Evolutionary conservation across 2,797 vertebrate species (phyloP).

Genomic region (Xenentodon cancila): DNA sequence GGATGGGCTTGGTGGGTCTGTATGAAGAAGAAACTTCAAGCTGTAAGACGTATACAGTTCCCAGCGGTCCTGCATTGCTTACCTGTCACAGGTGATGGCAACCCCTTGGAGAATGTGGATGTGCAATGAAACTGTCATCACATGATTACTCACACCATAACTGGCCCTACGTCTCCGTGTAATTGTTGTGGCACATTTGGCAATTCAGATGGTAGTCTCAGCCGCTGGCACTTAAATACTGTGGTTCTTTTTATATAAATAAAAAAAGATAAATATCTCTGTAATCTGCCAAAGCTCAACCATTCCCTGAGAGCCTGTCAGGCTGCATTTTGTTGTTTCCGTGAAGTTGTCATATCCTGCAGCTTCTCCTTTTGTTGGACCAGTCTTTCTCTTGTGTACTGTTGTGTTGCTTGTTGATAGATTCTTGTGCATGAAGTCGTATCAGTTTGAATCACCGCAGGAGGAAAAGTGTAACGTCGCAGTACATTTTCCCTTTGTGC

Average conservation of each 20-base stretch:
- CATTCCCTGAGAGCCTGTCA: slow-evolving; percentile 78
- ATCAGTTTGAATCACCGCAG: slow-evolving; percentile 57
- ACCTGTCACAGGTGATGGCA: slow-evolving; percentile 83
- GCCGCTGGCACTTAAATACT: slow-evolving; percentile 81
- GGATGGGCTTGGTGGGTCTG: slow-evolving; percentile 68
- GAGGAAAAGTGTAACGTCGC: slow-evolving; percentile 12
- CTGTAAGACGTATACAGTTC: slow-evolving; percentile 76
- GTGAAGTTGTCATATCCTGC: slow-evolving; percentile 75
- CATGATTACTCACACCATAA: slow-evolving; percentile 85
- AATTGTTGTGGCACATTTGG: slow-evolving; percentile 80
- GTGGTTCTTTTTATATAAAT: slow-evolving; percentile 75
- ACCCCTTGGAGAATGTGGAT: slow-evolving; percentile 80
- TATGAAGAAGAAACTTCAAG: slow-evolving; percentile 70
- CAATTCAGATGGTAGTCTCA: slow-evolving; percentile 82
- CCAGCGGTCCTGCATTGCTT: slow-evolving; percentile 76
- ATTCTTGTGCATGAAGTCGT: slow-evolving; percentile 61
- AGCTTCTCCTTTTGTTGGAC: slow-evolving; percentile 73
- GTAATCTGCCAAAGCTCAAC: slow-evolving; percentile 78
- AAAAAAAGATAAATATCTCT: slow-evolving; percentile 82
- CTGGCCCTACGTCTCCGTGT: slow-evolving; percentile 77
- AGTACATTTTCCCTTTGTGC: slow-evolving; percentile 4
- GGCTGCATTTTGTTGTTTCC: slow-evolving; percentile 71
- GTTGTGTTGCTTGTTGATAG: slow-evolving; percentile 72
- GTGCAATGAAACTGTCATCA: slow-evolving; percentile 85
- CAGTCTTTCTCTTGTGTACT: slow-evolving; percentile 69